Evolutionary conservation across 2,888 invertebrate genomes (phyloP), one percentile per base, ranked within the genome.

Genomic region (Troides helena): DNA sequence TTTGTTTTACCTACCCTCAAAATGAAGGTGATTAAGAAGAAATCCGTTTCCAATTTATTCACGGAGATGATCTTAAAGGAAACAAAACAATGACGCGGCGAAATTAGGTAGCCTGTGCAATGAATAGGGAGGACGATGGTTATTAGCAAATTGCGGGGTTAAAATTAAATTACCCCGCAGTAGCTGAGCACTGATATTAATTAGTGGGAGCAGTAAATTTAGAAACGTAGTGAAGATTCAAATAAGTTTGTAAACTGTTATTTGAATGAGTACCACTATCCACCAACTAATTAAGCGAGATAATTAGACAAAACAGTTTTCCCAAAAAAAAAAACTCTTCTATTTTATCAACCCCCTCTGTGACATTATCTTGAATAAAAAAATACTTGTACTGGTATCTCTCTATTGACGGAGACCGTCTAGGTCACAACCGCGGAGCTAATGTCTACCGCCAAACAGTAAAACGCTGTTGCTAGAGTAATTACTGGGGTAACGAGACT

Each of bases 81-180:
- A 82, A 75, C 76, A 79, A 86, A 88, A 89, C 85, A 88, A 84
- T 92, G 91, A 92, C 83, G 79, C 74, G 76, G 88, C 88, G 77
- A 78, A 82, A 86, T 86, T 82, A 78, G 80, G 77, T 75, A 72
- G 77, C 74, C 71, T 65, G 77, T 85, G 30, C 30, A 86, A 86
- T 86, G 83, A 89, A 86, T 81, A 81, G 84, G 80, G 74, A 23
- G 6, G 53, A 71, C 76, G 83, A 21, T 21, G 21, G 84, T 84
- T 85, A 86, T 88, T 87, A 90, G 87, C 85, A 77, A 86, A 89
- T 86, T 85, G 84, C 81, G 82, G 81, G 86, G 85, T 86, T 85
- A 84, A 85, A 87, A 85, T 83, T 75, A 81, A 87, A 87, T 90
- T 85, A 85, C 83, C 79, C 80, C 75, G 78, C 82, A 77, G 84